A percentile compares a stretch with the other conserved stretches of the same genome.
phyloP scores from a whole-genome alignment of 2,888 invertebrate genomes.

The Acleris cristana region DNA sequence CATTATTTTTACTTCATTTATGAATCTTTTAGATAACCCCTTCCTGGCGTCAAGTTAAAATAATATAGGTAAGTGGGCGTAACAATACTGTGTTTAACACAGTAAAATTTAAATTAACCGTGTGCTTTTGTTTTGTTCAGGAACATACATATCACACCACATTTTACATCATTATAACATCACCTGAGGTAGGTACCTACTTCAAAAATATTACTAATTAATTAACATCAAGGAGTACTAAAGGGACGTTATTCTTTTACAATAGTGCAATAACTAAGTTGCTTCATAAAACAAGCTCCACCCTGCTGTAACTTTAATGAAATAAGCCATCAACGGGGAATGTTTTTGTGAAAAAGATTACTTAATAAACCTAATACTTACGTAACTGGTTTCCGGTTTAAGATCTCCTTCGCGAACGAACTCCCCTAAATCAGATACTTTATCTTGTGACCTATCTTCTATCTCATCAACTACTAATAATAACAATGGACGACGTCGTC shows the following conservation, averaged over 20 bases:
- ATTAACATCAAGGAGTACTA: not conserved
- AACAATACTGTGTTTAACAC: too few relatives aligned
- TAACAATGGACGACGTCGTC: constrained; percentile 13
- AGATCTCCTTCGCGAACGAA: not conserved
- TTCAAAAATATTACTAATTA: too few relatives aligned
- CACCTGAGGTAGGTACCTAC: too few relatives aligned
- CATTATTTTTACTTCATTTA: too few relatives aligned
- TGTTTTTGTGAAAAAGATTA: not conserved
- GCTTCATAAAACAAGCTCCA: constrained; percentile 4
- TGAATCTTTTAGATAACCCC: too few relatives aligned
- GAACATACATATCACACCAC: too few relatives aligned
- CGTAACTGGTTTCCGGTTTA: not conserved
- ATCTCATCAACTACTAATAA: not conserved
- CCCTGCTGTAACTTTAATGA: constrained; percentile 1
- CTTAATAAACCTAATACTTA: not conserved
- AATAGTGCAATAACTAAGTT: constrained; percentile 11
- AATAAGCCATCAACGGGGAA: not conserved
- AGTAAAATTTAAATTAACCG: too few relatives aligned
- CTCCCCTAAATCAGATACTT: constrained; percentile 12
- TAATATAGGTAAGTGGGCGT: too few relatives aligned
- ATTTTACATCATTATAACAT: too few relatives aligned
- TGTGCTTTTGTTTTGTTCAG: too few relatives aligned
- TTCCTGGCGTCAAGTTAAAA: too few relatives aligned
- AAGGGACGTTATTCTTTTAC: constrained; percentile 19
- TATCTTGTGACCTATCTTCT: constrained; percentile 20